Evolutionary conservation across 2,113 vertebrate genomes (phyloP), one percentile per base, ranked within the genome.

Genomic region (Saccopteryx bilineata): DNA sequence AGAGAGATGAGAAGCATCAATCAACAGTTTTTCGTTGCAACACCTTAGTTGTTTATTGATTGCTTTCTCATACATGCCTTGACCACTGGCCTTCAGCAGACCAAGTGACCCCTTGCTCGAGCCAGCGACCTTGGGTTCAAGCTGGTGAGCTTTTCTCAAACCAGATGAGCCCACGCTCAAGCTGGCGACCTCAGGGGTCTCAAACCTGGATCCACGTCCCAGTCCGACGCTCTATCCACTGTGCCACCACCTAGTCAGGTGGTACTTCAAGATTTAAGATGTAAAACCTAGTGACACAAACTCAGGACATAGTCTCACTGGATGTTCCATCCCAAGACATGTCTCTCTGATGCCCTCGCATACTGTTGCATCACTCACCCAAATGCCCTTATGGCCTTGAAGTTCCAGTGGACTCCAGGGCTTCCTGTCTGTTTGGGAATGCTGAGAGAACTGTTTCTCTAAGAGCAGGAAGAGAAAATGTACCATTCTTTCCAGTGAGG

Each of bases 291-390:
- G 24, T 0, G 4, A 63, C 23, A n/a, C n/a, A 91, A 19, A 81
- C 12, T 39, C 1, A 1, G 18, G 46, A 81, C 19, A 24, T 4
- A 23, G 46, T 31, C 79, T 28, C 6, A 0, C 26, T 31, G 2
- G 1, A 10, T 52, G 83, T 61, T 68, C 46, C n/a, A 19, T 14
- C 33, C 58, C 39, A 7, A 7, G 33, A 61, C 56, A 15, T 18
- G 2, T 76, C 82, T 52, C 69, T 85, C 58, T 54, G 85, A 76
- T 58, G 61, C 21, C 74, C 46, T 66, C 46, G 6, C 9, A n/a
- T 23, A 13, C 46, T n/a, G 54, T 46, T 83, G 2, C 6, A 28
- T 4, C 31, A 4, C 18, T 33, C 5, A 1, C 24, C 72, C 60
- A 91, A 72, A 72, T 33, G 21, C 79, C 14, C 52, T 84, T 31